Conservation (phyloP, 2,113 vertebrate species). For the Pachypanchax playfairii region DNA sequence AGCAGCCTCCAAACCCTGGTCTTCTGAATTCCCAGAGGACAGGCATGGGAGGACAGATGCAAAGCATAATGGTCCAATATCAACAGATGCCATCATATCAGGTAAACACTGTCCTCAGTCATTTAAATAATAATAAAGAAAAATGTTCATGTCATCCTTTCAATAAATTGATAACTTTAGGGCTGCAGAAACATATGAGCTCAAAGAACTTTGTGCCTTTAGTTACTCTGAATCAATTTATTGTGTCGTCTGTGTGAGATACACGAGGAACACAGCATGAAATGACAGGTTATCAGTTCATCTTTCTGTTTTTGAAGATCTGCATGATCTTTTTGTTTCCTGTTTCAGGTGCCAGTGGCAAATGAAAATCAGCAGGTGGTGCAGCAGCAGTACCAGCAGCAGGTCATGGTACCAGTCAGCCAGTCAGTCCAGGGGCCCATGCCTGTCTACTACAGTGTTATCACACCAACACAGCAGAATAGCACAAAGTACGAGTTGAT, state of each 20-base stretch:
- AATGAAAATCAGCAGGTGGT: conserved; percentile 93
- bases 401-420: conserved; percentile 92
- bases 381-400: conserved; percentile 95
- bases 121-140: not conserved
- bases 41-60: conserved; percentile 89
- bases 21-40: conserved; percentile 90
- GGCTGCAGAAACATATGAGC: too few species aligned
- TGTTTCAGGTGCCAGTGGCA: conserved; percentile 88
- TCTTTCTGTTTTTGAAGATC: not conserved
- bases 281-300: not conserved
- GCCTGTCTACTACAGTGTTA: conserved; percentile 96
- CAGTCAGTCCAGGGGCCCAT: conserved; percentile 94
- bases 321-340: not conserved
- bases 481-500: conserved; percentile 86
- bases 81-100: conserved; percentile 97
- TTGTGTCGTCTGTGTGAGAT: too few species aligned
- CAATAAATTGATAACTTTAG: not conserved
- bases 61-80: conserved; percentile 98
- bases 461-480: conserved; percentile 93
- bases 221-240: too few species aligned
- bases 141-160: not conserved
- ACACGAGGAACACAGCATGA: not conserved
- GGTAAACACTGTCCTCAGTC: conserved; percentile 70
- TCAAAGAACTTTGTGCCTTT: too few species aligned
- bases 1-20: conserved; percentile 89